Percentiles rank a stretch among this genome's conserved stretches.
Evolutionary conservation across 2,113 vertebrate species (phyloP).

Genomic region (Grammomys dolichurus): DNA sequence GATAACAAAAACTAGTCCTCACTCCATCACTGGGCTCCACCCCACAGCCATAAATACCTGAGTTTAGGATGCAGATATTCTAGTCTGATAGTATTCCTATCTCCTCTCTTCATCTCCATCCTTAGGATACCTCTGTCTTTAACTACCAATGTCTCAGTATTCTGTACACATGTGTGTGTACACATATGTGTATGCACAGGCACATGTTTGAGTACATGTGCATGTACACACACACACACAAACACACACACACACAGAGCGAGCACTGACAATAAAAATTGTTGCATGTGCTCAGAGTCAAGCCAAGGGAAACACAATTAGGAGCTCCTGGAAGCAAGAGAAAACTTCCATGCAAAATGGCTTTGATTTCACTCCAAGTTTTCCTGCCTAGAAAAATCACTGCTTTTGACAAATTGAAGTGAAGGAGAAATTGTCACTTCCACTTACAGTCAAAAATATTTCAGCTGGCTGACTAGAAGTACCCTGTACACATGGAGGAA

Average conservation of each 20-base stretch:
- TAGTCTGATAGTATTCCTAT: not conserved
- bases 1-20: not conserved
- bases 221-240: not conserved
- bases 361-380: constrained; percentile 55
- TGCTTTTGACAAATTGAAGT: constrained; percentile 1
- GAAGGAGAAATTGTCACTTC: constrained; percentile 60
- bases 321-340: constrained; percentile 28
- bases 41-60: not conserved
- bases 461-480: not conserved
- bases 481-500: not conserved
- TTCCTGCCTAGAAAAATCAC: constrained; percentile 54
- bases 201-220: too few relatives aligned
- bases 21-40: not conserved
- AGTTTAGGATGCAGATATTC: not conserved
- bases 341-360: constrained; percentile 37
- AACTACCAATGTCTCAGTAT: not conserved
- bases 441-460: constrained; percentile 55
- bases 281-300: not conserved
- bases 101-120: not conserved
- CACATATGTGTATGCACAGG: too few relatives aligned
- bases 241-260: not conserved
- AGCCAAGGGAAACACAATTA: constrained; percentile 35
- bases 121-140: not conserved
- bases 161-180: not conserved
- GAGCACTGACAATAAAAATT: not conserved